Evolutionary conservation across 1,140 invertebrate species (phyloP), one percentile per base, ranked within the genome.

Genomic region (Hormaphis cornu): DNA sequence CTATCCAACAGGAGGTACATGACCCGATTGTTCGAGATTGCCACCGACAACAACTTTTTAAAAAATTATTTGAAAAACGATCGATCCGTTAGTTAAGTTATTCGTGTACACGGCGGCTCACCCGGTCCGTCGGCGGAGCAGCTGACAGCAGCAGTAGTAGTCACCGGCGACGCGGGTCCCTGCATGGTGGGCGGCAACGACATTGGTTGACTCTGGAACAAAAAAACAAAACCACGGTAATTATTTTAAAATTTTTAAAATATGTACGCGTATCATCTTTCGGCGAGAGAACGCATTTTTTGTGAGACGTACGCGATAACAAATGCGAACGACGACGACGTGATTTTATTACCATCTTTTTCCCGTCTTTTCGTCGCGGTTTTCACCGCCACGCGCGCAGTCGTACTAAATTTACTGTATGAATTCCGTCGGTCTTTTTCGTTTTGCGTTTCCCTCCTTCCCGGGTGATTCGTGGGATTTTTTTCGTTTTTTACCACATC

Each of bases 121-220:
- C 61, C 61, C 33, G 44, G 40, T 33, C 44, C 61, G n/a, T n/a
- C n/a, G n/a, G n/a, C n/a, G 7, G 46, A 30, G 33, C 35, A 44
- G 10, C 42, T 44, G 44, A 50, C 61, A 7, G 28, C 35, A 5
- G 44, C 42, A n/a, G 20, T 20, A 48, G 61, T 50, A 24, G n/a
- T n/a, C 42, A 66, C 61, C 8, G 61, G 61, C 1, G 61, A 66
- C 7, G 61, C 50, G 18, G 61, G 50, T 46, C 61, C 61, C 33
- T 66, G 61, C 12, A 66, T 50, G n/a, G 48, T 42, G 7, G 61
- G 26, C 4, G 61, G 46, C 42, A 66, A 66, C 14, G 42, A 48
- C 44, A 66, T 66, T 1, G 61, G 40, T 66, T 66, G 61, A 50
- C n/a, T 66, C 61, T 66, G 61, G 28, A 50, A 0, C 46, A 24